Percentiles rank a stretch among this genome's conserved stretches.
phyloP scores from a whole-genome alignment of 1,140 invertebrate genomes.

The Coelopa frigida region DNA sequence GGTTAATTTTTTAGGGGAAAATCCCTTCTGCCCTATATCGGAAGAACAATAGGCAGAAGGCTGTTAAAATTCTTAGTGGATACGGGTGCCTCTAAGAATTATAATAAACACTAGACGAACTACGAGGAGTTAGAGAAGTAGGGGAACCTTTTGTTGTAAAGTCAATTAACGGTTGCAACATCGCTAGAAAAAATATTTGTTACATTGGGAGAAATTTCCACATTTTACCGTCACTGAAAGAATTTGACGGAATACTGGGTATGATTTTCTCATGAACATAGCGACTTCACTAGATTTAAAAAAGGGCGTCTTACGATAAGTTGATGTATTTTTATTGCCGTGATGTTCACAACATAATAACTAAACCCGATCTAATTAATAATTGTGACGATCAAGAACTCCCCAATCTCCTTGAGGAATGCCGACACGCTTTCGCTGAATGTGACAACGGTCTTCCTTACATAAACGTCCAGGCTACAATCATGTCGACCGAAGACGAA shows the following conservation, averaged over 20 bases:
- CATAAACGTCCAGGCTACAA: too few species aligned
- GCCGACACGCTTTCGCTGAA: too few species aligned
- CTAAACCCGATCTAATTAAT: neutral
- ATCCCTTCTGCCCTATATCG: neutral
- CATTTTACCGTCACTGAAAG: neutral
- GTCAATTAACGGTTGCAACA: neutral
- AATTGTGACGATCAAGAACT: too few species aligned
- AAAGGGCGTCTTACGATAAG: neutral
- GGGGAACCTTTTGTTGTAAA: neutral
- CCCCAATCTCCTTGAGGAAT: too few species aligned
- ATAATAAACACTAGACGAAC: neutral
- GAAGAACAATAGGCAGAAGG: neutral
- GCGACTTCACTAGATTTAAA: neutral
- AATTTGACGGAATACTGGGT: constrained; percentile 2
- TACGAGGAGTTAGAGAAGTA: neutral
- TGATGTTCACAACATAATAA: neutral
- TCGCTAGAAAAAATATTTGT: neutral
- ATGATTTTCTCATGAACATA: neutral
- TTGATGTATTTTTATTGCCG: neutral
- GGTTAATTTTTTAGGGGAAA: neutral
- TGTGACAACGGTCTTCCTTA: too few species aligned
- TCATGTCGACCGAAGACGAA: neutral
- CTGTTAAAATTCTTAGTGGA: neutral
- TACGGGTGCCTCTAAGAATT: constrained; percentile 1
- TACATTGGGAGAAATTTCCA: neutral